Evolutionary conservation across 2,888 invertebrate genomes (phyloP), one percentile per base, ranked within the genome.

Genomic region (Tupiocoris notatus): DNA sequence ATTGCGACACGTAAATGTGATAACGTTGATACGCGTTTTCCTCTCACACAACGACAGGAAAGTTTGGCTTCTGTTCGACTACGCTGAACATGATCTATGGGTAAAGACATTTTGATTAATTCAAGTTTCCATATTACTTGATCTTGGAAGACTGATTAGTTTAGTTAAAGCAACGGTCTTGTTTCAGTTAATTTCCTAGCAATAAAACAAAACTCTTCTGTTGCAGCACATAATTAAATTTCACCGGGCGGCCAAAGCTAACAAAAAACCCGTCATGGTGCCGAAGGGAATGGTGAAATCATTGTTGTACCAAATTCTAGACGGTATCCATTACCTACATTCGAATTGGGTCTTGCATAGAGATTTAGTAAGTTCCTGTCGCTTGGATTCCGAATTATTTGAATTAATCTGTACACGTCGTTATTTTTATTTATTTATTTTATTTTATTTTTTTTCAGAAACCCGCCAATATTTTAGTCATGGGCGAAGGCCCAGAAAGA

Each of bases 51-150:
- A 91, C 81, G 98, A 98, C 83, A 89, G 98, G 56, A 97, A 98
- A 88, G 98, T 98, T 1, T 99, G 96, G 92, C 86, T 98, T 56
- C 86, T 99, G 9, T 97, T 98, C 86, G 98, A 99, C 84, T 99
- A 96, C 87, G 98, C 98, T 0, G 98, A 99, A 85, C 98, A 99
- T 87, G 99, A 99, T 86, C 85, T 99, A 76, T 99, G 98, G 99
- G 89, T 89, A 84, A 82, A 16, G 54, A 7, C 7, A 54, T 16
- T 54, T 9, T 54, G 9, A 21, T 65, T 9, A 18, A 9, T 18
- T 65, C 16, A n/a, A n/a, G n/a, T n/a, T n/a, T n/a, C n/a, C n/a
- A n/a, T n/a, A n/a, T n/a, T n/a, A n/a, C n/a, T n/a, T n/a, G n/a
- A n/a, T n/a, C 12, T 56, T n/a, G n/a, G n/a, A n/a, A n/a, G n/a